These are phyloP conservation scores for Zaprionus ornatus DNA, from an alignment of 1,140 invertebrate genomes.

Conservation along the genomic window DNA sequence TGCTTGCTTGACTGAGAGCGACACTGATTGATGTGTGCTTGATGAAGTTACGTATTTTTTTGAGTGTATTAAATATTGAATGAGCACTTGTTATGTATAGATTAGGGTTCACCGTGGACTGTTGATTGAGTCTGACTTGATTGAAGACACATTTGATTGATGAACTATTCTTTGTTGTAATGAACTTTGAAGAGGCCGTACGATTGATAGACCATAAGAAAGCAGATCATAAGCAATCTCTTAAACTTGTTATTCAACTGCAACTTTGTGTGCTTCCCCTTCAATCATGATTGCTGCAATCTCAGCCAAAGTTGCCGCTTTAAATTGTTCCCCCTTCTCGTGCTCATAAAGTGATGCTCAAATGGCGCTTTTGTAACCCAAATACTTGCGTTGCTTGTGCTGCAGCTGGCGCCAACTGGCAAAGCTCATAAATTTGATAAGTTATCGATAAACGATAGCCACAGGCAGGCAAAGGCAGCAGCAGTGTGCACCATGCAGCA, in stretches of 20 bases:
- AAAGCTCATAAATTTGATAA: conserved; percentile 59
- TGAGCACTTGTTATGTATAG: too few relatives aligned
- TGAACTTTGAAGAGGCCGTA: too few relatives aligned
- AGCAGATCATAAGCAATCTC: too few relatives aligned
- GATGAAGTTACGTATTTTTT: not conserved
- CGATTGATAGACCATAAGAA: too few relatives aligned
- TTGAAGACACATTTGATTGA: not conserved
- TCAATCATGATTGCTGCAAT: conserved; percentile 26
- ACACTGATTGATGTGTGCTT: not conserved
- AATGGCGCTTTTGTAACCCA: conserved; percentile 12
- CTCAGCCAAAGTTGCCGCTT: not conserved
- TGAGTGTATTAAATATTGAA: too few relatives aligned
- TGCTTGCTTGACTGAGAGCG: not conserved
- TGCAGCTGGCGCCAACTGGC: conserved; percentile 29
- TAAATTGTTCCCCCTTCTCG: not conserved
- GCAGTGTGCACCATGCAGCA: too few relatives aligned
- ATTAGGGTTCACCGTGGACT: not conserved
- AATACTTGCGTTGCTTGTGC: not conserved
- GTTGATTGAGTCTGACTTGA: not conserved
- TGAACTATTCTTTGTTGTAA: not conserved
- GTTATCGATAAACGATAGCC: conserved; percentile 79
- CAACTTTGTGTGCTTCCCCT: not conserved
- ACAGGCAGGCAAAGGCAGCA: not conserved
- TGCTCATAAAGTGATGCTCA: not conserved
- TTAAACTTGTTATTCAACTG: not conserved